These are phyloP conservation scores for Corythornis cristatus DNA, from an alignment of 2,113 vertebrate genomes.

Conservation along the genomic window DNA sequence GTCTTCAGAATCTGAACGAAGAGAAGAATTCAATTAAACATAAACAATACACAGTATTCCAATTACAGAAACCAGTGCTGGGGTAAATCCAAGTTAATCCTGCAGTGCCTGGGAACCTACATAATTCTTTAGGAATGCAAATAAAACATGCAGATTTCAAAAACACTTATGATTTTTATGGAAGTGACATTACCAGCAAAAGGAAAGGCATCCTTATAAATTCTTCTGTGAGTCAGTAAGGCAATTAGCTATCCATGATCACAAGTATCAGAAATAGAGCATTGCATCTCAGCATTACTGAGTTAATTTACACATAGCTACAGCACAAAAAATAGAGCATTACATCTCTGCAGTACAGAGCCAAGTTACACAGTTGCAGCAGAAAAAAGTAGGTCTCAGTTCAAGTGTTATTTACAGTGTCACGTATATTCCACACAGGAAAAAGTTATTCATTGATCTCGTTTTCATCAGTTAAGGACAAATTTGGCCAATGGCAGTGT, in stretches of 20 bases:
- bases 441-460: neutral
- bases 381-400: neutral
- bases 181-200: neutral
- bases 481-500: neutral
- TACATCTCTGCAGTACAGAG: constrained; percentile 23
- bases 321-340: constrained; percentile 28
- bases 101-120: neutral
- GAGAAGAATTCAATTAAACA: constrained; percentile 4
- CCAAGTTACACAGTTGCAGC: constrained; percentile 19
- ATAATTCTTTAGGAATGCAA: constrained; percentile 13
- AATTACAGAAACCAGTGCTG: neutral
- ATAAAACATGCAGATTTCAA: neutral
- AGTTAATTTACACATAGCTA: neutral
- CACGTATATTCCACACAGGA: neutral
- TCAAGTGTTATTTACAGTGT: constrained; percentile 12
- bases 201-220: neutral
- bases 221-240: neutral
- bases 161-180: neutral
- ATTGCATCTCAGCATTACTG: neutral
- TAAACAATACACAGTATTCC: neutral
- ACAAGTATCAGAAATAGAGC: constrained; percentile 41
- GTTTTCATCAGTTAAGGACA: neutral
- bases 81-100: neutral
- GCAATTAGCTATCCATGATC: neutral
- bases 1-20: constrained; percentile 56